Conservation (phyloP, 2,113 vertebrate genomes). For the Chroicocephalus ridibundus region DNA sequence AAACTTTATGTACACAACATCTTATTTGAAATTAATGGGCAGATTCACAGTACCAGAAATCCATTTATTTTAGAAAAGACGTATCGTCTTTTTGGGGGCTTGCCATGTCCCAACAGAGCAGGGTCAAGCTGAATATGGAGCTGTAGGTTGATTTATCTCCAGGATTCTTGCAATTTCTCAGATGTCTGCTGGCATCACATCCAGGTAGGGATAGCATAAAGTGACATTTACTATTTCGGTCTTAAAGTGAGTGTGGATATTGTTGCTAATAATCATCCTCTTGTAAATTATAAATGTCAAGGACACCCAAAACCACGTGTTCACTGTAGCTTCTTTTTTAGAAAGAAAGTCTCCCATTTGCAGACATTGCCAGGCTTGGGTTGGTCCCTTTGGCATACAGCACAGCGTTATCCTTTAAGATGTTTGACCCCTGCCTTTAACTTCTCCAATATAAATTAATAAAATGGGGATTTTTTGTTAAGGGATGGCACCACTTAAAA, state of each 20-base stretch:
- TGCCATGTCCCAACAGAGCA: neutral
- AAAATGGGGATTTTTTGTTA: neutral
- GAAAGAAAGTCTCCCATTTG: neutral
- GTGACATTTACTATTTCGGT: constrained; percentile 45
- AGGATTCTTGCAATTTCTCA: constrained; percentile 30
- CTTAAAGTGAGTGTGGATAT: constrained; percentile 50
- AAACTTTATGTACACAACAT: constrained; percentile 36
- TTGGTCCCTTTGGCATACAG: neutral
- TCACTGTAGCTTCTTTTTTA: neutral
- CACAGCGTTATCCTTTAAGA: neutral
- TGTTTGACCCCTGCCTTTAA: neutral
- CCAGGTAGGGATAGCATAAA: constrained; percentile 9
- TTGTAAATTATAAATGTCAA: constrained; percentile 72
- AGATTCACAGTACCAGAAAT: constrained; percentile 58
- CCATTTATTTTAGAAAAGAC: constrained; percentile 35
- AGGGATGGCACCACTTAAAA: neutral
- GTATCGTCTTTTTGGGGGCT: constrained; percentile 1
- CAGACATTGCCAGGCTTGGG: neutral
- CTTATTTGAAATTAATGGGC: constrained; percentile 61
- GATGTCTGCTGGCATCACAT: constrained; percentile 33
- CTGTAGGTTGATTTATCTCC: constrained; percentile 21
- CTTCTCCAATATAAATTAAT: neutral
- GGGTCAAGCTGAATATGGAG: neutral
- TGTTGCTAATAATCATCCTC: constrained; percentile 61
- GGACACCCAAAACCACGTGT: neutral